phyloP scores from a whole-genome alignment of 2,113 vertebrate species.

The Pachypanchax playfairii region DNA sequence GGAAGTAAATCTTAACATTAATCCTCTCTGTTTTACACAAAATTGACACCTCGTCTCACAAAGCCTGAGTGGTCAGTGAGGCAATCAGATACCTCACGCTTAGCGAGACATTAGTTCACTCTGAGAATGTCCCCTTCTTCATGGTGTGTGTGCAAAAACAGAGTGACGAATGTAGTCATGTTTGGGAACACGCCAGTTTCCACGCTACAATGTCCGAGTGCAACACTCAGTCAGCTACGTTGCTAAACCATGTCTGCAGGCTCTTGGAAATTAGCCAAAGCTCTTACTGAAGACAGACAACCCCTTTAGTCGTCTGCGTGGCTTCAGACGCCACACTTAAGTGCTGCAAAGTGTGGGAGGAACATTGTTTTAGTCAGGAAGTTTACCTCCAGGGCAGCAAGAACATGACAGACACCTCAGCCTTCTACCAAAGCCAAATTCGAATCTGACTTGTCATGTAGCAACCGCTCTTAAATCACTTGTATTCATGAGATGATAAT shows the following conservation, averaged over 20 bases:
- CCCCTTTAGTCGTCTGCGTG: constrained; percentile 57
- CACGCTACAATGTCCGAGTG: constrained; percentile 16
- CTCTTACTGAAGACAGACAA: constrained; percentile 51
- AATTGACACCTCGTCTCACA: constrained; percentile 44
- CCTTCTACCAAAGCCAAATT: constrained; percentile 47
- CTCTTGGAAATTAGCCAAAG: constrained; percentile 57
- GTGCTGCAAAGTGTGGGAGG: constrained; percentile 48
- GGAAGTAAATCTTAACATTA: constrained; percentile 67
- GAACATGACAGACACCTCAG: constrained; percentile 58
- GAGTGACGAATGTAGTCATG: constrained; percentile 24
- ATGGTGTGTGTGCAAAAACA: constrained; percentile 19
- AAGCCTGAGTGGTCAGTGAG: constrained; percentile 25
- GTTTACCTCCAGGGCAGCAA: constrained; percentile 51
- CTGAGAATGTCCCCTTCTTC: neutral
- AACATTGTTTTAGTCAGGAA: constrained; percentile 37
- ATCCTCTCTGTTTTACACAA: constrained; percentile 38
- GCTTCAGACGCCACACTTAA: constrained; percentile 65
- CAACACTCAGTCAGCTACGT: constrained; percentile 15
- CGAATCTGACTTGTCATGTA: constrained; percentile 27
- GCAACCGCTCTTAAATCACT: constrained; percentile 10
- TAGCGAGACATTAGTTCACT: constrained; percentile 28
- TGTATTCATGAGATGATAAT: constrained; percentile 5
- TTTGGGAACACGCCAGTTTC: constrained; percentile 21
- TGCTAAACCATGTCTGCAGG: constrained; percentile 39
- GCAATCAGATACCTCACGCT: constrained; percentile 35